Evolutionary conservation across 2,797 vertebrate species (phyloP).

Genomic region (Microctenopoma lineatum): DNA sequence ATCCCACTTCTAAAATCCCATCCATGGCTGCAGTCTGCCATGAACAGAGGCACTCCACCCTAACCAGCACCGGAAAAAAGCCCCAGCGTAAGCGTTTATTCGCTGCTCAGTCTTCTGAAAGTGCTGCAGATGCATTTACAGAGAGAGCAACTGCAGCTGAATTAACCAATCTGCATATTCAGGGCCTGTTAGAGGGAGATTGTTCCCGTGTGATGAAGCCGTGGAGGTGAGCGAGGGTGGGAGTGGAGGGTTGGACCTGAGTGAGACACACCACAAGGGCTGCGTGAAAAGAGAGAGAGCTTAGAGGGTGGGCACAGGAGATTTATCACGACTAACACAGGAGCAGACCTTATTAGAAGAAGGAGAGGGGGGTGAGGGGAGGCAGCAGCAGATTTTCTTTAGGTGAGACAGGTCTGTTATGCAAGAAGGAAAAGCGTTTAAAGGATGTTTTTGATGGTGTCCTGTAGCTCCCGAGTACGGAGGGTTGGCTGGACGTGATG

Average conservation of each 20-base stretch:
- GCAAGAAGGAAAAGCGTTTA: conserved; percentile 41
- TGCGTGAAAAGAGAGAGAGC: conserved; percentile 34
- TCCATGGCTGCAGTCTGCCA: conserved; percentile 69
- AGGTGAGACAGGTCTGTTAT: conserved; percentile 70
- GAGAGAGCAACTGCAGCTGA: conserved; percentile 83
- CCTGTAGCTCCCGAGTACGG: conserved; percentile 53
- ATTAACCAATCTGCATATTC: conserved; percentile 85
- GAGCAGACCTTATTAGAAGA: conserved; percentile 54
- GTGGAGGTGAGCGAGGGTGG: conserved; percentile 45
- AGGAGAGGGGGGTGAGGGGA: conserved; percentile 7
- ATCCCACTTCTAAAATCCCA: conserved; percentile 64
- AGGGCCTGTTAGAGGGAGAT: conserved; percentile 67
- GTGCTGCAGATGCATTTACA: conserved; percentile 86
- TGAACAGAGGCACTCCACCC: conserved; percentile 65
- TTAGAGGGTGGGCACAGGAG: conserved; percentile 46
- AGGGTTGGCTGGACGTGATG: conserved; percentile 50
- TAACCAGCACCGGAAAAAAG: conserved; percentile 58
- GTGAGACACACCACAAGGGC: conserved; percentile 48
- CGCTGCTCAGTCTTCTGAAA: conserved; percentile 80
- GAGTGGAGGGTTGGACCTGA: conserved; percentile 40
- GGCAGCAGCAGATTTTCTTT: conserved; percentile 56
- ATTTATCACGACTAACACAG: conserved; percentile 69
- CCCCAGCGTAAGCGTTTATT: conserved; percentile 83
- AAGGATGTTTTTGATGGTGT: conserved; percentile 50
- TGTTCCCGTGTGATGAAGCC: conserved; percentile 68